These are phyloP conservation scores for Dolomedes plantarius DNA, from an alignment of 2,888 invertebrate genomes.

Conservation along the genomic window DNA sequence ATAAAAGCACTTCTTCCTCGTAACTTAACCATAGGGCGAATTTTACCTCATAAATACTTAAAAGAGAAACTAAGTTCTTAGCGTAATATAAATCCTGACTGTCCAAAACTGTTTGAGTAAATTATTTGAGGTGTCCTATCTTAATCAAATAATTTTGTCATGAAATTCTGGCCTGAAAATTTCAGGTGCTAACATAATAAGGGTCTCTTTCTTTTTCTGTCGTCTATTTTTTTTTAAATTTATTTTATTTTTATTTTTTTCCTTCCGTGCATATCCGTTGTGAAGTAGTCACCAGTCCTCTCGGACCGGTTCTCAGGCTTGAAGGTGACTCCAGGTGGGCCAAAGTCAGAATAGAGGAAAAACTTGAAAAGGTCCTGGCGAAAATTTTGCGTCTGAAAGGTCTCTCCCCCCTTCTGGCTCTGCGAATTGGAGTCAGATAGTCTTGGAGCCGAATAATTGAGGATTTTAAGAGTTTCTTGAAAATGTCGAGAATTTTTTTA, in stretches of 20 bases:
- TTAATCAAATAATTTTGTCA: no score
- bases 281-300: background rate
- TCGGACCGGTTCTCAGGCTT: background rate
- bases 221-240: no score
- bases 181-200: background rate
- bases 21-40: no score
- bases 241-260: no score
- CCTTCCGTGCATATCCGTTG: background rate
- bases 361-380: background rate
- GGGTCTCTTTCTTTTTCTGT: background rate
- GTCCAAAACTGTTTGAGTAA: no score
- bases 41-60: no score
- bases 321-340: slow-evolving; percentile 12
- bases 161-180: background rate
- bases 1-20: no score
- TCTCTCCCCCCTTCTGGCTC: background rate
- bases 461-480: no score
- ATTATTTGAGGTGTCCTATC: no score
- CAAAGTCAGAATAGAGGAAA: background rate
- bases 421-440: background rate
- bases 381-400: background rate
- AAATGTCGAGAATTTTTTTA: no score
- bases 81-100: no score
- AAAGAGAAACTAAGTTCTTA: no score
- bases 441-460: background rate